phyloP scores from a whole-genome alignment of 2,797 vertebrate genomes.

The Falco berigora region DNA sequence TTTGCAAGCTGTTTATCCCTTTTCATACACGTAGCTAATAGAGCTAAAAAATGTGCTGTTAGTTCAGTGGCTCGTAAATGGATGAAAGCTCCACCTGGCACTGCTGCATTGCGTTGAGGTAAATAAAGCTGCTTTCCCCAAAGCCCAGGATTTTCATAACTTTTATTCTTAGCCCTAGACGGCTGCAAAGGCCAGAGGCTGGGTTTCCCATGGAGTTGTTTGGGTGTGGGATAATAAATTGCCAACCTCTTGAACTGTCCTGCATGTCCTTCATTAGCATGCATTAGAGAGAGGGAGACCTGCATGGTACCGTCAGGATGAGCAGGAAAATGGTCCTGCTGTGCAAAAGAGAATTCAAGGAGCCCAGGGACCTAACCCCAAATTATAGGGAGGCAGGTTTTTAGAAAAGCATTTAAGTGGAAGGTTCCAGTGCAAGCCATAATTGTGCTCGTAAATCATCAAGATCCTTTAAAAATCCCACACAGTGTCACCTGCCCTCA shows the following conservation, averaged over 20 bases:
- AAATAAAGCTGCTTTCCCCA: not conserved
- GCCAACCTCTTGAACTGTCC: not conserved
- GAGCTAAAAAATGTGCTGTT: not conserved
- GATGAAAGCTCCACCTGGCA: not conserved
- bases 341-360: not conserved
- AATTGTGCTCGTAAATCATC: not conserved
- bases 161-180: not conserved
- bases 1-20: not conserved
- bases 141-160: not conserved
- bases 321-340: not conserved
- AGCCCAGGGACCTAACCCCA: not conserved
- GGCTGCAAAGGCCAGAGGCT: not conserved
- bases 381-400: not conserved
- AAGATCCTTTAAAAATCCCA: not conserved
- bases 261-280: not conserved
- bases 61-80: not conserved
- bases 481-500: not conserved
- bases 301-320: not conserved
- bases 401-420: not conserved
- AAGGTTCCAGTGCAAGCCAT: not conserved
- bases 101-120: not conserved
- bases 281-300: not conserved
- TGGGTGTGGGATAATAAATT: not conserved
- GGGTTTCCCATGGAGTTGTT: not conserved
- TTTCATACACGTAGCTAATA: not conserved